Base-by-base conservation (phyloP, 2,888 invertebrate genomes). In the Agonopterix heracliana region DNA sequence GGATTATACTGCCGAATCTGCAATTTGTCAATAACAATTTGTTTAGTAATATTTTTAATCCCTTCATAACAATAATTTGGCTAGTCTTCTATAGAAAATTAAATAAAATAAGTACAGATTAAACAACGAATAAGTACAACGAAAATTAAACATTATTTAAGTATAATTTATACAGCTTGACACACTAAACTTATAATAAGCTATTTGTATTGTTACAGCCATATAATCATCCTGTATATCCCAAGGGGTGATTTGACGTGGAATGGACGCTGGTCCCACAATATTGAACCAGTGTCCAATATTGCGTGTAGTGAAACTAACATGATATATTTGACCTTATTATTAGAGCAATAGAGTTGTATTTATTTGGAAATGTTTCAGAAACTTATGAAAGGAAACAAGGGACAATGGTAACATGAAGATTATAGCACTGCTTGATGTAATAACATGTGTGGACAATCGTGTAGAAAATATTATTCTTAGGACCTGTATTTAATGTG, bases 361-460 rank as follows among this genome's bases (percentile, higher is more conserved):
- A 38, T n/a, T 38, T 26, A 7, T 26, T 26, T 7, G 5, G 26
- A 5, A 38, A 38, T 9, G 38, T 38, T 38, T n/a, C 38, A n/a
- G 38, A n/a, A 38, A 36, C 34, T 44, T 43, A 48, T 43, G 45
- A 38, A 51, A 59, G 54, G 56, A 55, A 60, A 57, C 53, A 50
- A 41, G 54, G 61, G 57, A 71, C 69, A 72, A 70, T 67, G 56
- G 73, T 58, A 70, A 71, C 67, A 68, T 52, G 65, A 70, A 64
- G 56, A 68, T 61, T 64, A 63, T 61, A 56, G 55, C 59, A 63
- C 62, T 56, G 54, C 59, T 59, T 56, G 59, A 61, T 66, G 57
- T 68, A 69, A 72, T 72, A 66, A 74, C 74, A 74, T 72, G 71
- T 66, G 70, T 41, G 67, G 71, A 41, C 12, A 76, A 70, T 75